Evolutionary conservation across 2,888 invertebrate species (phyloP).

Genomic region (Pyrocoelia pectoralis): DNA sequence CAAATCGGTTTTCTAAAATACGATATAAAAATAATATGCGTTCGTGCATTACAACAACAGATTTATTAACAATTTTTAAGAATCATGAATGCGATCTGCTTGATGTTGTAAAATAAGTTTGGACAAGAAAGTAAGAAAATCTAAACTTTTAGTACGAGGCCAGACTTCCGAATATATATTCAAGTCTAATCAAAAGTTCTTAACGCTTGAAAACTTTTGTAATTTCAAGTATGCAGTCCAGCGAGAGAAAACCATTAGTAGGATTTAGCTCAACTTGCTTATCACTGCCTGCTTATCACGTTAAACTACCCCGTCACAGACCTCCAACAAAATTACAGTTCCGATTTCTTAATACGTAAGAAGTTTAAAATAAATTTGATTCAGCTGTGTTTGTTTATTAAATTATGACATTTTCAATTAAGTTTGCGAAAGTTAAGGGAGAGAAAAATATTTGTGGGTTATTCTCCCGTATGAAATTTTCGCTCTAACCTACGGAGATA

Average conservation of each 20-base stretch:
- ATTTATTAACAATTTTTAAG: background rate
- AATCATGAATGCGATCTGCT: background rate
- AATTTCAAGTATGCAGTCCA: conserved; percentile 43
- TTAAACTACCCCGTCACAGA: conserved; percentile 18
- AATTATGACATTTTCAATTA: background rate
- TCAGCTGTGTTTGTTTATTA: background rate
- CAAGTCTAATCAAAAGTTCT: conserved; percentile 44
- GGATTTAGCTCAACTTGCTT: conserved; percentile 28
- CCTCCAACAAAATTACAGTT: conserved; percentile 10
- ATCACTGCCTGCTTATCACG: conserved; percentile 36
- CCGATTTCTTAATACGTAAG: background rate
- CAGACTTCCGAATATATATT: conserved; percentile 36
- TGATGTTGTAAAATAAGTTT: background rate
- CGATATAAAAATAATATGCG: too few relatives aligned
- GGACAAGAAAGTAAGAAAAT: conserved; percentile 7
- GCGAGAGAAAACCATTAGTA: conserved; percentile 37
- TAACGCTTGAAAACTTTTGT: conserved; percentile 42
- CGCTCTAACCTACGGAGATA: background rate
- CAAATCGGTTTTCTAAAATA: too few relatives aligned
- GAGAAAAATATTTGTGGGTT: background rate
- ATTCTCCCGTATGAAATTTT: background rate
- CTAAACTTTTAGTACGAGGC: conserved; percentile 27
- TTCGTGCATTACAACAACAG: background rate
- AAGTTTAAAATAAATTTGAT: conserved; percentile 11
- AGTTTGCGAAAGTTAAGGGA: background rate